Evolutionary conservation across 2,888 invertebrate species (phyloP), one percentile per base, ranked within the genome.

Genomic region (Epinotia nisella): DNA sequence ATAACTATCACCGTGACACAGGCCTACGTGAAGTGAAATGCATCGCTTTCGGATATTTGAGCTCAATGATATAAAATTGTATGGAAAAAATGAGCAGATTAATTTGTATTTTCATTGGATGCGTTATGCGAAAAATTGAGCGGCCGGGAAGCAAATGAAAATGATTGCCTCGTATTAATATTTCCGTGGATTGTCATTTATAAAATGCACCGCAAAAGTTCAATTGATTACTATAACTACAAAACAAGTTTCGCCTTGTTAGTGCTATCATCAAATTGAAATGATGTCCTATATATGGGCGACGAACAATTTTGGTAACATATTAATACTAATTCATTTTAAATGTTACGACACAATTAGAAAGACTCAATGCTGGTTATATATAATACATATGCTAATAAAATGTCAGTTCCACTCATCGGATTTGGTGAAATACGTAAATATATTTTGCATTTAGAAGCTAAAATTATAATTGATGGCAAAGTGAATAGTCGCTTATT

Each of bases 81-180:
- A 89, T 88, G 87, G 89, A 90, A 93, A 92, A 93, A 93, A 93
- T 93, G 91, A 93, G 91, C 85, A 92, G 93, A 93, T 93, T 93
- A 93, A 93, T 92, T 93, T 92, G 87, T 89, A 84, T 91, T 92
- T 92, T 89, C 92, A 92, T 92, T 88, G 91, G 89, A 84, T 82
- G 90, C 92, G 90, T 89, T 91, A 86, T 91, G 93, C 92, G 93
- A 93, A 90, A 93, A 93, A 93, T 93, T 93, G 93, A 84, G 86
- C 86, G 87, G 78, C 82, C 88, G 78, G 86, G 83, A 84, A 85
- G 85, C 87, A 89, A 93, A 92, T 93, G 89, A 87, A 92, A 91
- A 92, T 90, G 90, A 91, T 89, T 85, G 87, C 82, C 75, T 82
- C 85, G 80, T 87, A 89, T 89, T 86, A 89, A 91, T 88, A 88